These are phyloP conservation scores for Crocidura indochinensis DNA, from an alignment of 2,797 vertebrate genomes.

Conservation along the genomic window DNA sequence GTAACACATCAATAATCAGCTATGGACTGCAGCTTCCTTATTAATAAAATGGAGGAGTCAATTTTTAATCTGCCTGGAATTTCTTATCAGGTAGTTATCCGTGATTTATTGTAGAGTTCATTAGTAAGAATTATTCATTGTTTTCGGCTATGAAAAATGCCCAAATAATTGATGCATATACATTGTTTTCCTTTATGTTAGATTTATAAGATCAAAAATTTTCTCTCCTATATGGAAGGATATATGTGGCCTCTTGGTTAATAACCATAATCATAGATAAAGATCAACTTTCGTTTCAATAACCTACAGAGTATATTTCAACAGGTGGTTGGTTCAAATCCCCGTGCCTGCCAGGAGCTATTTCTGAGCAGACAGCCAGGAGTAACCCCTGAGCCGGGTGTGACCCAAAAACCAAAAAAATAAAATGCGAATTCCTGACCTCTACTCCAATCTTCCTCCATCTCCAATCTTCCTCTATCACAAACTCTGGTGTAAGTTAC, in stretches of 20 bases:
- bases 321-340: too few species aligned
- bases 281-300: background rate
- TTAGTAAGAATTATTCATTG: constrained; percentile 81
- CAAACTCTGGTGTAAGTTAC: background rate
- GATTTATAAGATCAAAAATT: background rate
- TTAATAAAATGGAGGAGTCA: constrained; percentile 85
- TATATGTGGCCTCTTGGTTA: background rate
- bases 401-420: too few species aligned
- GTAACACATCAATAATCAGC: constrained; percentile 82
- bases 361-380: too few species aligned
- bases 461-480: too few species aligned
- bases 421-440: background rate
- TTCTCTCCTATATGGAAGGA: background rate
- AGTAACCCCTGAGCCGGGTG: too few species aligned
- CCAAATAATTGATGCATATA: background rate
- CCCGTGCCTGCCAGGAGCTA: too few species aligned
- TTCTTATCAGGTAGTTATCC: constrained; percentile 87
- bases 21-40: constrained; percentile 81
- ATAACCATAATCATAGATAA: background rate
- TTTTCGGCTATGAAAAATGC: constrained; percentile 71
- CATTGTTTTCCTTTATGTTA: background rate
- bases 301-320: background rate
- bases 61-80: constrained; percentile 85
- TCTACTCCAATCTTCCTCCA: background rate
- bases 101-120: constrained; percentile 85